These are phyloP conservation scores for Catharus minimus DNA, from an alignment of 2,113 vertebrate species.

Conservation along the genomic window DNA sequence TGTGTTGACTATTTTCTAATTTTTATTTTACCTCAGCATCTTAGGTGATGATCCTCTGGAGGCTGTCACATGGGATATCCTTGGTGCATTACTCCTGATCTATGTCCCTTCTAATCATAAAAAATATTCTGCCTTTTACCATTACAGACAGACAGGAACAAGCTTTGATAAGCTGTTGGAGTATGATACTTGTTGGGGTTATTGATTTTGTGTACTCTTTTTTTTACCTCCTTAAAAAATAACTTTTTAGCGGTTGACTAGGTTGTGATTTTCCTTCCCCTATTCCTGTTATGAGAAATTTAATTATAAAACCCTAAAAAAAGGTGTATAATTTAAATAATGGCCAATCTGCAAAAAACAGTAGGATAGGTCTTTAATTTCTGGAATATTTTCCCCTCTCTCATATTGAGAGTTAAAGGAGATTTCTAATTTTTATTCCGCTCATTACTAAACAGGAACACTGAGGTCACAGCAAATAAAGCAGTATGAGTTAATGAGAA, in stretches of 20 bases:
- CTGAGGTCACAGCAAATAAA: conserved; percentile 82
- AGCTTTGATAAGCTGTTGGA: conserved; percentile 2
- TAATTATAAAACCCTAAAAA: background rate
- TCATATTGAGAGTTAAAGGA: conserved; percentile 57
- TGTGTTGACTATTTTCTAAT: background rate
- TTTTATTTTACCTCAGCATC: background rate
- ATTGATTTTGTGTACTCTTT: background rate
- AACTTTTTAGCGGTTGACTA: background rate
- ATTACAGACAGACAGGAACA: background rate
- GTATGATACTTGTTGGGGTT: background rate
- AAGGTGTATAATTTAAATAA: background rate
- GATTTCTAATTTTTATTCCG: conserved; percentile 78
- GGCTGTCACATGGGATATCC: background rate
- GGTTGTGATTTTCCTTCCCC: background rate
- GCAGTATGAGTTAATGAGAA: conserved; percentile 81
- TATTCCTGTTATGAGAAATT: background rate
- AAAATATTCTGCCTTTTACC: background rate
- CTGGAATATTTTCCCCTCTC: conserved; percentile 37
- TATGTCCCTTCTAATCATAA: background rate
- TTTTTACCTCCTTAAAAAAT: background rate
- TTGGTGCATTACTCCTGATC: background rate
- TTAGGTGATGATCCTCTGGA: background rate
- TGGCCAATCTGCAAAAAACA: background rate
- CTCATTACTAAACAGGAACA: conserved; percentile 77
- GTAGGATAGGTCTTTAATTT: conserved; percentile 16